A percentile compares a stretch with the other conserved stretches of the same genome.
Evolutionary conservation across 2,113 vertebrate genomes (phyloP).

Genomic region (Pteronura brasiliensis): DNA sequence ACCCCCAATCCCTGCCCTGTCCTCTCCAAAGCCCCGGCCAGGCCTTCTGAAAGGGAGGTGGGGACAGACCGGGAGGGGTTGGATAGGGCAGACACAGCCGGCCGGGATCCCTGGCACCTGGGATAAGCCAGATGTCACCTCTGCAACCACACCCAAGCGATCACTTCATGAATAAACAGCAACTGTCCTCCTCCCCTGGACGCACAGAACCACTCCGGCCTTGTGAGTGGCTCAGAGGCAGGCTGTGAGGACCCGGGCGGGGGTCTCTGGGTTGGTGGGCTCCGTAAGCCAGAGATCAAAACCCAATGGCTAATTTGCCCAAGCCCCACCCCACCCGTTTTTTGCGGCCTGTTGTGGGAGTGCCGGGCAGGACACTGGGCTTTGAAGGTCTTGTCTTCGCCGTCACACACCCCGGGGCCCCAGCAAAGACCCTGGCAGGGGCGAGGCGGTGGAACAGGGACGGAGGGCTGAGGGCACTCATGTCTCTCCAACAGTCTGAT

Average conservation of each 20-base stretch:
- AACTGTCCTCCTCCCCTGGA: neutral
- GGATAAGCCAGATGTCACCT: neutral
- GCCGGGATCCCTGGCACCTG: neutral
- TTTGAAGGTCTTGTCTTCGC: neutral
- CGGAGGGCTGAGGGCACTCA: neutral
- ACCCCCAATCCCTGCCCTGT: neutral
- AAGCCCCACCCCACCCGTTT: too few relatives aligned
- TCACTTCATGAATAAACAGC: neutral
- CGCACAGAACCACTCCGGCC: slow-evolving; percentile 3
- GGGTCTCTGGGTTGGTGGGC: too few relatives aligned
- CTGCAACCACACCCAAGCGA: neutral
- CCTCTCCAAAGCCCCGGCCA: neutral
- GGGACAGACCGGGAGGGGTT: neutral
- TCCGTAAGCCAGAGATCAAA: neutral
- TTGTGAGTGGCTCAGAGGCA: slow-evolving; percentile 45
- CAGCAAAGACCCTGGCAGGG: neutral
- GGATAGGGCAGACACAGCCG: neutral
- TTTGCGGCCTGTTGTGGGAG: too few relatives aligned
- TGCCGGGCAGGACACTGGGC: neutral
- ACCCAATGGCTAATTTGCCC: neutral
- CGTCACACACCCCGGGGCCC: neutral
- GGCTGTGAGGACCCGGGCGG: too few relatives aligned
- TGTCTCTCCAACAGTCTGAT: neutral
- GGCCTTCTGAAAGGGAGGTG: neutral
- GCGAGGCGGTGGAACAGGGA: rapidly evolving